Evolutionary conservation across 2,888 invertebrate genomes (phyloP).

Genomic region (Acutogordius australiensis): DNA sequence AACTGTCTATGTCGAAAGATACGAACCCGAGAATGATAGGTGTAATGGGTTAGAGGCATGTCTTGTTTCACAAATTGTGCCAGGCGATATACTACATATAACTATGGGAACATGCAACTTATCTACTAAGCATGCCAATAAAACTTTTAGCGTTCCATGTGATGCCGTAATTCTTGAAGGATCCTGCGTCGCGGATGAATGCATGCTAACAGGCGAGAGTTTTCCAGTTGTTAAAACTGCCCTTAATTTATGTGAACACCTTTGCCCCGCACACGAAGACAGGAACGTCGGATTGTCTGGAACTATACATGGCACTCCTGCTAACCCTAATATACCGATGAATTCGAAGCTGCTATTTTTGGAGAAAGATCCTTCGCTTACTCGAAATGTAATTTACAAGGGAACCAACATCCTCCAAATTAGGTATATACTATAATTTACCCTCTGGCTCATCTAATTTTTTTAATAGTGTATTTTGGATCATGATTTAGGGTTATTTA

Average conservation of each 20-base stretch:
- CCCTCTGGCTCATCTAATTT: too few species aligned
- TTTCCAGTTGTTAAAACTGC: constrained; percentile 63
- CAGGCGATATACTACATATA: too few species aligned
- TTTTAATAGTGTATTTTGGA: too few species aligned
- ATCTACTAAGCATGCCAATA: too few species aligned
- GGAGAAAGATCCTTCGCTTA: neutral
- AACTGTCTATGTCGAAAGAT: too few species aligned
- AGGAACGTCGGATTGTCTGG: neutral
- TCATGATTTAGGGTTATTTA: too few species aligned
- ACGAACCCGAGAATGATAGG: too few species aligned
- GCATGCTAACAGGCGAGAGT: constrained; percentile 81
- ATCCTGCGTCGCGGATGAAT: constrained; percentile 65
- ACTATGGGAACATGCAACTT: too few species aligned
- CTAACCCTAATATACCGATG: too few species aligned
- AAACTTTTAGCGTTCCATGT: constrained; percentile 28
- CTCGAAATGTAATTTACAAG: constrained; percentile 34
- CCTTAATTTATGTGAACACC: constrained; percentile 21
- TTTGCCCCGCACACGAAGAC: neutral
- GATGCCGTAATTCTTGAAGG: constrained; percentile 59
- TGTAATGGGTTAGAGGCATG: too few species aligned
- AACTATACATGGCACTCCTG: neutral
- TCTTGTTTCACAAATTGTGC: too few species aligned
- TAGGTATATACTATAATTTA: too few species aligned
- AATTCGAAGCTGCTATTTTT: neutral
- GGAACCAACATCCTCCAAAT: constrained; percentile 68